Conservation (phyloP, 2,888 invertebrate species). For the Aporophyla lueneburgensis region DNA sequence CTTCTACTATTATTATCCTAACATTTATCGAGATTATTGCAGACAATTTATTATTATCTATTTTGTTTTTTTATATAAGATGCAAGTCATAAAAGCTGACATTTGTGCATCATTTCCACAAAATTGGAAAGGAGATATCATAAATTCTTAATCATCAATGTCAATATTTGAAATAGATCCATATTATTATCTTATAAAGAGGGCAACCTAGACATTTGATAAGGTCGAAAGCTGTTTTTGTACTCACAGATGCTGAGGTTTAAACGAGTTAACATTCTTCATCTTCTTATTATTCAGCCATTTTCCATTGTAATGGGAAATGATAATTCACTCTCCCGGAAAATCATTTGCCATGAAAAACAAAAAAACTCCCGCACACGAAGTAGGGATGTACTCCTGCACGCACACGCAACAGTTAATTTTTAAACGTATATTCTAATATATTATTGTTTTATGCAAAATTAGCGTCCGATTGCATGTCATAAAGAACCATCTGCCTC, state of each 20-base stretch:
- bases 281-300: no score
- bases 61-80: slow-evolving; percentile 8
- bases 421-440: slow-evolving; percentile 5
- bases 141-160: slow-evolving; percentile 19
- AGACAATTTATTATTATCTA: not conserved
- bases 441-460: slow-evolving; percentile 10
- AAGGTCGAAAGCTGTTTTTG: not conserved
- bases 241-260: slow-evolving; percentile 4
- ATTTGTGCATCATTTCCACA: slow-evolving; percentile 24
- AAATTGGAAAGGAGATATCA: slow-evolving; percentile 26
- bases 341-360: not conserved
- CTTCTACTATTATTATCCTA: slow-evolving; percentile 4
- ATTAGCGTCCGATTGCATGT: not conserved
- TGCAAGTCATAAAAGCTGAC: slow-evolving; percentile 41
- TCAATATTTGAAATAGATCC: slow-evolving; percentile 42
- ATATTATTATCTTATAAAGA: slow-evolving; percentile 11
- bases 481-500: slow-evolving; percentile 38
- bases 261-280: not conserved
- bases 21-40: slow-evolving; percentile 9
- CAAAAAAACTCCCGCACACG: not conserved
- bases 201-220: slow-evolving; percentile 11
- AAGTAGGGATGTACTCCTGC: not conserved
- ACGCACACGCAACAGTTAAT: slow-evolving; percentile 1
- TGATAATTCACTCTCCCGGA: not conserved
- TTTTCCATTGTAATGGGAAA: not conserved